Base-by-base conservation (phyloP, 2,888 invertebrate genomes). In the Chymomyza procnemis region DNA sequence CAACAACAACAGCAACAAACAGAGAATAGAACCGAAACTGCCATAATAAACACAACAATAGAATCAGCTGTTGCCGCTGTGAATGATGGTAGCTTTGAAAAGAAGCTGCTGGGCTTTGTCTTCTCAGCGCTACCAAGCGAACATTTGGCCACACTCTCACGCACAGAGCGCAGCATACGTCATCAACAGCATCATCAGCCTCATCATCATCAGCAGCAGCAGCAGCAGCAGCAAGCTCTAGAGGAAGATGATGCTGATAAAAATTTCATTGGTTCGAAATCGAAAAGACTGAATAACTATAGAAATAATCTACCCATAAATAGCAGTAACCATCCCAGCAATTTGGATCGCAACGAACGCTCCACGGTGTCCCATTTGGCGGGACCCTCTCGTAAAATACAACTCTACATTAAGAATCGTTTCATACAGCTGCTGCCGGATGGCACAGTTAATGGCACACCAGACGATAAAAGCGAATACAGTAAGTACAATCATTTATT, bases 361-460 rank as follows among this genome's bases (percentile, higher is more conserved):
- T 95, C 95, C 89, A 95, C 96, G 87, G 95, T 96, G 89, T 95
- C 95, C 89, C 95, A 95, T 92, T 94, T 95, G 90, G 94, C 95
- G 85, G 96, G 96, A 90, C 95, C 96, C 90, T 94, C 95, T 71
- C 93, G 96, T 87, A 95, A 95, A 90, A 95, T 96, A 89, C 95
- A 95, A 92, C 93, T 96, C 93, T 95, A 94, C 92, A 94, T 96
- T 92, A 96, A 95, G 92, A 95, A 96, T 92, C 93, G 94, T 85
- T 95, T 95, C 91, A 93, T 96, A 80, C 96, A 96, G 92, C 93
- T 96, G 87, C 92, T 95, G 92, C 95, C 95, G 81, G 96, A 96
- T 92, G 96, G 96, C 91, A 94, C 94, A 86, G 95, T 96, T 91
- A 96, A 95, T 92, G 96, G 96, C 85, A 96, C 96, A 90, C 93